Base-by-base conservation (phyloP, 2,797 vertebrate species). In the Paratrypauchen microcephalus region DNA sequence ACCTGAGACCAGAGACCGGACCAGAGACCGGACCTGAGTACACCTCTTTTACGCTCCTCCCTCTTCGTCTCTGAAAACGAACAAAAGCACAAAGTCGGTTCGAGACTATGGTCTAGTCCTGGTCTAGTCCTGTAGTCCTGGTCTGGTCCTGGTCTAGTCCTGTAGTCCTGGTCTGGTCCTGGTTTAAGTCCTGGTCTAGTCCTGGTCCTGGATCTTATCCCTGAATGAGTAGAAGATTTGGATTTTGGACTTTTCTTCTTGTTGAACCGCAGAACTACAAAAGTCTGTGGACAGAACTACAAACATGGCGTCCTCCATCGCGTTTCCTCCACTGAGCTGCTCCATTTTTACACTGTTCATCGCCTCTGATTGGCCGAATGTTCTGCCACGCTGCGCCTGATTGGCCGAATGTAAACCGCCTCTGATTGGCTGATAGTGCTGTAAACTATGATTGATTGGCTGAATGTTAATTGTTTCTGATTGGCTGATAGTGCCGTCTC, bases 271-370 rank as follows among this genome's bases (percentile, higher is more conserved):
- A 50, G 39, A 13, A 41, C 52, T 54, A 52, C 50, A 52, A 52
- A 52, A 2, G 19, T 21, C 18, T 52, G 15, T 52, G 50, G 6
- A 52, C 32, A 52, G 50, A 52, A 52, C 50, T 52, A 21, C 52
- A 54, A 23, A 54, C 52, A 54, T 21, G 52, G 52, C 52, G 52
- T 54, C 52, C n/a, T 54, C 39, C 52, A 54, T 54, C n/a, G 19
- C n/a, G 48, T 50, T 50, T 50, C 12, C 39, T 41, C 39, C 12
- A 41, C 39, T 41, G 12, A 41, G 36, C 36, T 39, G 36, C 39
- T 41, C 39, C 39, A 41, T 41, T 41, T 13, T 41, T 13, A 41
- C 39, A 13, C 39, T 6, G 45, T 48, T 19, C 45, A n/a, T 5
- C 47, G 47, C 47, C 19, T 55, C 52, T 23, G 52, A 55, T 55